These are phyloP conservation scores for Chanos chanos DNA, from an alignment of 2,797 vertebrate species.

Conservation along the genomic window DNA sequence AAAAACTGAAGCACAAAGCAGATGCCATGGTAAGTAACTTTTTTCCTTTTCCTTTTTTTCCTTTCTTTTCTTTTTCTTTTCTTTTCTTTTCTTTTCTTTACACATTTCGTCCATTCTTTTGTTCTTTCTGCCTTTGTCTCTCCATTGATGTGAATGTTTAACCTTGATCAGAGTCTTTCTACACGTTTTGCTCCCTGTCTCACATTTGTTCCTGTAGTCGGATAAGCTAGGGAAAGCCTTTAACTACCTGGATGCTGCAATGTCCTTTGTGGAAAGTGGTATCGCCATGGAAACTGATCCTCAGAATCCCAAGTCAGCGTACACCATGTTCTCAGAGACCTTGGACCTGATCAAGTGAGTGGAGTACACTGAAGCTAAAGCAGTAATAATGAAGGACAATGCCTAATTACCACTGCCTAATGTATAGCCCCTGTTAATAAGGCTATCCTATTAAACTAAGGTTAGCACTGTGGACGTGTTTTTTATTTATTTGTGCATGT, in stretches of 20 bases:
- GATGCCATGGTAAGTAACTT: conserved; percentile 79
- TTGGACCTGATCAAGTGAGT: conserved; percentile 88
- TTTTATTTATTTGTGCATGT: not conserved
- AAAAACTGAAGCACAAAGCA: conserved; percentile 90
- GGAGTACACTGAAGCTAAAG: too few species aligned
- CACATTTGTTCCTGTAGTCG: conserved; percentile 55
- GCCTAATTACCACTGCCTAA: too few species aligned
- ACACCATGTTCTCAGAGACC: conserved; percentile 85
- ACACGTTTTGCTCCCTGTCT: not conserved
- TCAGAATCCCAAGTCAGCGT: conserved; percentile 79
- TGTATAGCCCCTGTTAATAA: too few species aligned
- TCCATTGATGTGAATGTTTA: not conserved
- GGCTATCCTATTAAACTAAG: too few species aligned
- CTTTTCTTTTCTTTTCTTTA: not conserved
- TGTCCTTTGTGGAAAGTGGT: conserved; percentile 88
- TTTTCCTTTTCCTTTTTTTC: not conserved
- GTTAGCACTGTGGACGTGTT: too few species aligned
- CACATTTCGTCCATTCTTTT: not conserved
- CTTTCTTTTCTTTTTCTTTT: not conserved
- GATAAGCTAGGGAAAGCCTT: conserved; percentile 86
- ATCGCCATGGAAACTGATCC: conserved; percentile 83
- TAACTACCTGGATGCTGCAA: conserved; percentile 85
- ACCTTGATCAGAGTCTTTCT: not conserved
- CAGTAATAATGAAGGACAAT: too few species aligned
- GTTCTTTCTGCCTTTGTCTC: too few species aligned